Evolutionary conservation across 2,888 invertebrate genomes (phyloP).

Genomic region (Escarpia spicata): DNA sequence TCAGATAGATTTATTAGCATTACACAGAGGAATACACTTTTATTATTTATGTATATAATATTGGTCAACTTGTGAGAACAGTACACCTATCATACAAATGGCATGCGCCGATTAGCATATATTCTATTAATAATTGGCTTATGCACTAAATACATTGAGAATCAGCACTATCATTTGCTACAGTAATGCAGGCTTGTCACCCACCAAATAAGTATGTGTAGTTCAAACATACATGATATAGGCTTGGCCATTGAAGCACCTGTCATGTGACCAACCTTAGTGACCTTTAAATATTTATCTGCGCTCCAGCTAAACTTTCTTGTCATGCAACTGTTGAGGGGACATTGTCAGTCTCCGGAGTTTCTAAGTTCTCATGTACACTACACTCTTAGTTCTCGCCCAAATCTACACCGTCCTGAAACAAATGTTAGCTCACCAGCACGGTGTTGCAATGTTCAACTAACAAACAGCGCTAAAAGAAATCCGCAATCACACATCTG

Average conservation of each 20-base stretch:
- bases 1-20: conserved; percentile 13
- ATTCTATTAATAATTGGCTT: neutral
- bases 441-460: neutral
- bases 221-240: neutral
- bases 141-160: neutral
- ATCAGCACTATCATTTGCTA: conserved; percentile 13
- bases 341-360: neutral
- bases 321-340: neutral
- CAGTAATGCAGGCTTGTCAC: neutral
- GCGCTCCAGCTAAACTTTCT: neutral
- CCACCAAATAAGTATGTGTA: neutral
- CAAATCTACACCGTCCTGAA: neutral
- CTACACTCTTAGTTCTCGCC: neutral
- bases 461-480: neutral
- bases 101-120: neutral
- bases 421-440: neutral
- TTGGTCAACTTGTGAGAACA: conserved; percentile 10
- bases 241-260: neutral
- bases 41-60: conserved; percentile 8
- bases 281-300: neutral
- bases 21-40: neutral
- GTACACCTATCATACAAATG: neutral
- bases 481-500: neutral
- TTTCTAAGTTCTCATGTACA: neutral
- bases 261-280: neutral